Evolutionary conservation across 2,113 vertebrate genomes (phyloP).

Genomic region (Acrocephalus kingi): DNA sequence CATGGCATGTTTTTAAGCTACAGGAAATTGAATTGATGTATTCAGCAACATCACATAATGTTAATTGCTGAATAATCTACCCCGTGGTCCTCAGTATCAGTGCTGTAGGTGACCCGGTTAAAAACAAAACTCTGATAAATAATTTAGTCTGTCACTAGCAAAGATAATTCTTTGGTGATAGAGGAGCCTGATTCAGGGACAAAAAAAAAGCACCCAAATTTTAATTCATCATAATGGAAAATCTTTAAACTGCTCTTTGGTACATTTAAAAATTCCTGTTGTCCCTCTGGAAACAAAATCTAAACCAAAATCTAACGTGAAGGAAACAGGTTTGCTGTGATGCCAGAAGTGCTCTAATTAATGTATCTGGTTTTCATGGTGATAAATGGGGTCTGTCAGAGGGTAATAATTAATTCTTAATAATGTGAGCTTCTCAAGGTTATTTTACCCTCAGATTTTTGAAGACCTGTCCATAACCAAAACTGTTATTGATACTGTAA

Average conservation of each 20-base stretch:
- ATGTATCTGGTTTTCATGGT: slow-evolving; percentile 34
- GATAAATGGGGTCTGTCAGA: slow-evolving; percentile 48
- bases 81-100: neutral
- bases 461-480: neutral
- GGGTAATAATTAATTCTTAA: slow-evolving; percentile 50
- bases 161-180: slow-evolving; percentile 14
- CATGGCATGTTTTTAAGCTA: neutral
- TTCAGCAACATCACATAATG: slow-evolving; percentile 12
- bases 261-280: neutral
- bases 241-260: neutral
- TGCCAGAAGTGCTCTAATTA: slow-evolving; percentile 34
- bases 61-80: slow-evolving; percentile 41
- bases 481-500: neutral
- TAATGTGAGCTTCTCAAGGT: slow-evolving; percentile 38
- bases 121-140: neutral
- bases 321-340: neutral
- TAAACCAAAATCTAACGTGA: slow-evolving; percentile 11
- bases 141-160: neutral
- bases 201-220: neutral
- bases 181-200: neutral
- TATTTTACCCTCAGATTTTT: slow-evolving; percentile 17
- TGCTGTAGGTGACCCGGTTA: neutral
- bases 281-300: neutral
- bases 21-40: slow-evolving; percentile 13
- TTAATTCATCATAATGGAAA: neutral